Conservation (phyloP, 2,113 vertebrate species). For the Cebidichthys violaceus region DNA sequence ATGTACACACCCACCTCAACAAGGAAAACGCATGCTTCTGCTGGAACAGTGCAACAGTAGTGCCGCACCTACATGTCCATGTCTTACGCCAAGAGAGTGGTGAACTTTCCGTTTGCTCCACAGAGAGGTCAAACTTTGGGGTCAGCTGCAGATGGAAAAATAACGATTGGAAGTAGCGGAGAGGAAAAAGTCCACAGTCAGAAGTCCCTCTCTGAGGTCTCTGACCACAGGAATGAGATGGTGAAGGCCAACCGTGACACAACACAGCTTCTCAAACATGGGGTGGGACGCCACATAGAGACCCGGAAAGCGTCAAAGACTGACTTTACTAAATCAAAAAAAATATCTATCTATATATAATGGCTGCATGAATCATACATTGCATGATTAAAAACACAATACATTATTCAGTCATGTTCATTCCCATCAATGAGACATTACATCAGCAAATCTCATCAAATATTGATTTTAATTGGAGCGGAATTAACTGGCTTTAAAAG, state of each 20-base stretch:
- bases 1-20: constrained; percentile 46
- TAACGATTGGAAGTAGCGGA: constrained; percentile 9
- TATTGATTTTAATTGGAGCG: constrained; percentile 37
- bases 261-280: constrained; percentile 38
- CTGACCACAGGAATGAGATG: constrained; percentile 69
- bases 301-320: too few relatives aligned
- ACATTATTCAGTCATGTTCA: constrained; percentile 17
- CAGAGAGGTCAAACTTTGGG: constrained; percentile 13
- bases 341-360: too few relatives aligned
- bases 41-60: not conserved
- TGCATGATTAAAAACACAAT: constrained; percentile 25
- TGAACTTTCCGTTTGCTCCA: constrained; percentile 7
- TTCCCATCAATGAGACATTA: constrained; percentile 9
- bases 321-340: too few relatives aligned
- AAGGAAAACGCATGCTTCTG: not conserved
- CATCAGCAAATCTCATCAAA: constrained; percentile 43
- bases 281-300: not conserved
- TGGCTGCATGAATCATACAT: not conserved
- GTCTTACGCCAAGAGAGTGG: not conserved
- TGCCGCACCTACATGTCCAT: not conserved
- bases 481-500: constrained; percentile 16
- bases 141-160: constrained; percentile 12
- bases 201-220: constrained; percentile 45
- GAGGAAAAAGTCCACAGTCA: constrained; percentile 49
- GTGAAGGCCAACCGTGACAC: constrained; percentile 63